Percentiles rank a stretch among this genome's conserved stretches.
Evolutionary conservation across 2,888 invertebrate genomes (phyloP).

Genomic region (Thymelicus lineola): DNA sequence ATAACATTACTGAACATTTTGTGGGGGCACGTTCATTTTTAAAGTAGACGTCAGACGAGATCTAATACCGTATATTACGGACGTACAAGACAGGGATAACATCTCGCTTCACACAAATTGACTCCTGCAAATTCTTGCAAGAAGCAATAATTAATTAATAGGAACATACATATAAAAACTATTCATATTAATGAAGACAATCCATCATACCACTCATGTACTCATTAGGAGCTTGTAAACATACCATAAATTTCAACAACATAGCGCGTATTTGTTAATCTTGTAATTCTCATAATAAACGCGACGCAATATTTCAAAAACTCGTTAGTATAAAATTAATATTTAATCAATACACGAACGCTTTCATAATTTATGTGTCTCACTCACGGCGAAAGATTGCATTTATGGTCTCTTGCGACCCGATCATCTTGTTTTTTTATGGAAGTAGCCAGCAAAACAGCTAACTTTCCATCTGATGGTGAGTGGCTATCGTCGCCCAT

Average conservation of each 20-base stretch:
- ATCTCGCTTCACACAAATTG: too few relatives aligned
- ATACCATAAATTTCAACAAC: slow-evolving; percentile 8
- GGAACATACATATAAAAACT: too few relatives aligned
- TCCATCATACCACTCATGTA: slow-evolving; percentile 6
- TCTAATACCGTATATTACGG: too few relatives aligned
- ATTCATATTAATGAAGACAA: background rate
- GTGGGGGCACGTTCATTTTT: too few relatives aligned
- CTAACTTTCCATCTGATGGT: too few relatives aligned
- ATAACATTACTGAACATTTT: too few relatives aligned
- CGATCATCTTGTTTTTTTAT: too few relatives aligned
- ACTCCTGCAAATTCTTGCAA: background rate
- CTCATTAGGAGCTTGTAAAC: slow-evolving; percentile 20
- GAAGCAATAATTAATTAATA: background rate
- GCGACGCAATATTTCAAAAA: slow-evolving; percentile 24
- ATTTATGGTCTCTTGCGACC: too few relatives aligned
- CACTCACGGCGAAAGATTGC: background rate
- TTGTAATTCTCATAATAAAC: slow-evolving; percentile 12
- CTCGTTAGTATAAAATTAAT: slow-evolving; percentile 27
- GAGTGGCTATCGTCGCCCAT: too few relatives aligned
- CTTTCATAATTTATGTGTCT: slow-evolving; percentile 4
- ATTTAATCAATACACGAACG: slow-evolving; percentile 23
- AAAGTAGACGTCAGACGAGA: too few relatives aligned
- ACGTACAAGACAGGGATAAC: too few relatives aligned
- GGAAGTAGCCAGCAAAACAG: too few relatives aligned
- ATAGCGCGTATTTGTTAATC: slow-evolving; percentile 18